phyloP scores from a whole-genome alignment of 2,888 invertebrate genomes.

The Diogma glabrata region DNA sequence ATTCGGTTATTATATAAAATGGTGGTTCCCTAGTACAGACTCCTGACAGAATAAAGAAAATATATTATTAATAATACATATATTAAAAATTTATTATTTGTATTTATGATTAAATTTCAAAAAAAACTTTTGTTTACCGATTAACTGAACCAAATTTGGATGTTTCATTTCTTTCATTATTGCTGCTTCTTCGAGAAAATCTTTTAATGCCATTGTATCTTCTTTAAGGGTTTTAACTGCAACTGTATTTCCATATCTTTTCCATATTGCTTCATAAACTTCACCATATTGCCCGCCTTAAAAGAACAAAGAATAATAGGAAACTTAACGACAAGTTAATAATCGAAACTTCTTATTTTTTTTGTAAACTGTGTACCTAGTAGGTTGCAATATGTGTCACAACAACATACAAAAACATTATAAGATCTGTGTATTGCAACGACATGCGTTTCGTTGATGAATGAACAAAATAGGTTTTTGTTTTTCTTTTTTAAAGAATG shows the following conservation, averaged over 20 bases:
- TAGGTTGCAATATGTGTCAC: too few species aligned
- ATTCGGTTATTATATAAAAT: conserved; percentile 98
- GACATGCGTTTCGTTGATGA: too few species aligned
- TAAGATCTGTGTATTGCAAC: too few species aligned
- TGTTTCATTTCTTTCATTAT: conserved; percentile 99
- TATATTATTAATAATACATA: not conserved
- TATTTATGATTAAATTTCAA: not conserved
- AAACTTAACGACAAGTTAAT: not conserved
- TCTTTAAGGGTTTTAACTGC: conserved; percentile 99
- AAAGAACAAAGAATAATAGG: not conserved
- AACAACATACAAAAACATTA: too few species aligned
- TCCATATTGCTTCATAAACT: conserved; percentile 97
- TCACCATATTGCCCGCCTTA: conserved; percentile 72
- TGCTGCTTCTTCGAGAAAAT: conserved; percentile 96
- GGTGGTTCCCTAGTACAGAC: conserved; percentile 98
- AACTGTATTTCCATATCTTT: conserved; percentile 87
- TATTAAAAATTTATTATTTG: not conserved
- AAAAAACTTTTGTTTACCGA: conserved; percentile 39
- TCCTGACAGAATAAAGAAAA: conserved; percentile 39
- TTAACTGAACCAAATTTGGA: conserved; percentile 92
- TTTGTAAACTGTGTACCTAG: too few species aligned
- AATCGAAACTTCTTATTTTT: too few species aligned
- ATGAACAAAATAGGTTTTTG: too few species aligned
- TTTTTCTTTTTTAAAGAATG: too few species aligned
- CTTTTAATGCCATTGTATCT: conserved; percentile 98